These are phyloP conservation scores for Octopus sinensis DNA, from an alignment of 1,140 invertebrate genomes.

Conservation along the genomic window DNA sequence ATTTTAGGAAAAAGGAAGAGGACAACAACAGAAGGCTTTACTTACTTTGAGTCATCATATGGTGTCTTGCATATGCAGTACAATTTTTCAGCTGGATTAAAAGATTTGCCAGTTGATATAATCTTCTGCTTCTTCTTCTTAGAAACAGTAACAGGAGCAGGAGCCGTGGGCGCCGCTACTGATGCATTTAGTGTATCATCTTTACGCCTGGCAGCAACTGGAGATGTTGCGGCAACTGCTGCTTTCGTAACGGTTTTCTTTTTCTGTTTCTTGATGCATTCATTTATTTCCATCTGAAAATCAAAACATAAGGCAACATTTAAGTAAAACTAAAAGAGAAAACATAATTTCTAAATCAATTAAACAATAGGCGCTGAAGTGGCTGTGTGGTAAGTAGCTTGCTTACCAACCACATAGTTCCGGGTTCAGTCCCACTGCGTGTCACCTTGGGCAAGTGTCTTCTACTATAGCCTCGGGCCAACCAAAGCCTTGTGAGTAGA, in stretches of 20 bases:
- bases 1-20: too few relatives aligned
- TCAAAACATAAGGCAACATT: slow-evolving; percentile 6
- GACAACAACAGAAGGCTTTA: neutral
- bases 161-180: slow-evolving; percentile 16
- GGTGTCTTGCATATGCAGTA: slow-evolving; percentile 92
- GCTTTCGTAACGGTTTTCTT: slow-evolving; percentile 16
- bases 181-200: slow-evolving; percentile 13
- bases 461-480: too few relatives aligned
- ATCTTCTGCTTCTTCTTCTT: slow-evolving; percentile 51
- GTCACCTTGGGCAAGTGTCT: too few relatives aligned
- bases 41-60: slow-evolving; percentile 75
- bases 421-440: too few relatives aligned
- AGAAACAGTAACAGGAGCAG: slow-evolving; percentile 18
- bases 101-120: slow-evolving; percentile 42
- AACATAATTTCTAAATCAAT: neutral
- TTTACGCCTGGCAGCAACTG: slow-evolving; percentile 16
- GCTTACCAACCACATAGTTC: too few relatives aligned
- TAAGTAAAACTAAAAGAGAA: neutral
- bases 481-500: too few relatives aligned
- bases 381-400: too few relatives aligned
- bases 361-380: too few relatives aligned
- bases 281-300: slow-evolving; percentile 19
- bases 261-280: slow-evolving; percentile 27
- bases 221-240: slow-evolving; percentile 20
- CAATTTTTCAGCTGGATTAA: slow-evolving; percentile 64